Evolutionary conservation across 1,140 invertebrate species (phyloP), one percentile per base, ranked within the genome.

Genomic region (Rhyacophila brunnea): DNA sequence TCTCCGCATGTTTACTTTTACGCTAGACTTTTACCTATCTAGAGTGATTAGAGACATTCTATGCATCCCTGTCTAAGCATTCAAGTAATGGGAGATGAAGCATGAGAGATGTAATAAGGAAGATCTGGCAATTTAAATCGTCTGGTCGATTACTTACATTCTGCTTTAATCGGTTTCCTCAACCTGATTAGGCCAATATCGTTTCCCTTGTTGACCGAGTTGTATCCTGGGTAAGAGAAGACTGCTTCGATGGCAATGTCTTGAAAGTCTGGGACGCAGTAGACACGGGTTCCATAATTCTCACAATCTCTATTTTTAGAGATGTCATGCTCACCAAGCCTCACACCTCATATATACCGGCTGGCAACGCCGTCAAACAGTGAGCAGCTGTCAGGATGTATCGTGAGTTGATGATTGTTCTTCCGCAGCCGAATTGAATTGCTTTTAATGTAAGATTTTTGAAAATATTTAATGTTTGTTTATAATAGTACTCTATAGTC

Each of bases 141-240:
- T n/a, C n/a, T n/a, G n/a, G n/a, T n/a, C n/a, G n/a, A n/a, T n/a
- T n/a, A n/a, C n/a, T n/a, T n/a, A n/a, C n/a, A n/a, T n/a, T n/a
- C n/a, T n/a, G n/a, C n/a, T n/a, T 51, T 32, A 7, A 88, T 81
- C 1, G 81, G 66, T 1, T 67, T 59, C 1, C 70, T 62, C 2
- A 90, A 68, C 45, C 82, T 78, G 1, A 89, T 56, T 2, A 88
- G 65, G 1, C 83, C 86, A 49, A 89, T 84, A 64, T 89, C 87
- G 51, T 69, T 68, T n/a, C n/a, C n/a, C n/a, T n/a, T n/a, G n/a
- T n/a, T n/a, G n/a, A n/a, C n/a, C n/a, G n/a, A n/a, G n/a, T n/a
- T n/a, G 60, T 80, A 79, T 4, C 72, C 65, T 0, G 74, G 72
- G 67, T 81, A 78, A 14, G 72, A 62, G 35, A 70, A 65, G 1